These are phyloP conservation scores for Pterostichus niger DNA, from an alignment of 2,888 invertebrate genomes.

Conservation along the genomic window DNA sequence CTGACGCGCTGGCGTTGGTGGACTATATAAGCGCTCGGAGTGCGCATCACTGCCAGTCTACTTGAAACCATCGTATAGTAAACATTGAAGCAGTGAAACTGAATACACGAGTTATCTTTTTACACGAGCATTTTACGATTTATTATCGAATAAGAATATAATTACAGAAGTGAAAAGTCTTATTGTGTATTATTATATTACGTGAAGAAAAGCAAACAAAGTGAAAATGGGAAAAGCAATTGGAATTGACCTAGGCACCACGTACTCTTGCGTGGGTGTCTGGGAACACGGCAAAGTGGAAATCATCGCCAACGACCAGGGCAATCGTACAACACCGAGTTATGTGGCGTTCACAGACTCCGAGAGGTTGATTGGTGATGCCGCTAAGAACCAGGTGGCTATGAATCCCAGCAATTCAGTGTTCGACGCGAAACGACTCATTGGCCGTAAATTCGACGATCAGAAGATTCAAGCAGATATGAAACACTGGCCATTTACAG, in stretches of 20 bases:
- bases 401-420: slow-evolving; percentile 86
- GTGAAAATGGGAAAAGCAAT: slow-evolving; percentile 77
- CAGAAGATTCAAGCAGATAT: slow-evolving; percentile 85
- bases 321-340: slow-evolving; percentile 91
- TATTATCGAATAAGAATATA: too few species aligned
- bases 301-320: slow-evolving; percentile 93
- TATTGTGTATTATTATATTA: not conserved
- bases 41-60: slow-evolving; percentile 10
- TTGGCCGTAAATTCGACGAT: slow-evolving; percentile 84
- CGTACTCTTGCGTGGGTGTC: slow-evolving; percentile 92
- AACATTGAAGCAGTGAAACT: not conserved
- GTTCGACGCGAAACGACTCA: slow-evolving; percentile 83
- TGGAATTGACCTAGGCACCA: slow-evolving; percentile 93
- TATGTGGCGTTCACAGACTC: slow-evolving; percentile 86
- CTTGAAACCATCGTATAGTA: slow-evolving; percentile 18
- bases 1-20: not conserved
- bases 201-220: not conserved
- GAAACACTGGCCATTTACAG: slow-evolving; percentile 89
- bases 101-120: not conserved
- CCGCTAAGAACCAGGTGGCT: slow-evolving; percentile 84
- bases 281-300: slow-evolving; percentile 91
- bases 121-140: too few species aligned
- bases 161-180: not conserved
- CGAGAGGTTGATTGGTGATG: slow-evolving; percentile 83
- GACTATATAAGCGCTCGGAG: not conserved